Evolutionary conservation across 2,113 vertebrate genomes (phyloP).

Genomic region (Pogona vitticeps): DNA sequence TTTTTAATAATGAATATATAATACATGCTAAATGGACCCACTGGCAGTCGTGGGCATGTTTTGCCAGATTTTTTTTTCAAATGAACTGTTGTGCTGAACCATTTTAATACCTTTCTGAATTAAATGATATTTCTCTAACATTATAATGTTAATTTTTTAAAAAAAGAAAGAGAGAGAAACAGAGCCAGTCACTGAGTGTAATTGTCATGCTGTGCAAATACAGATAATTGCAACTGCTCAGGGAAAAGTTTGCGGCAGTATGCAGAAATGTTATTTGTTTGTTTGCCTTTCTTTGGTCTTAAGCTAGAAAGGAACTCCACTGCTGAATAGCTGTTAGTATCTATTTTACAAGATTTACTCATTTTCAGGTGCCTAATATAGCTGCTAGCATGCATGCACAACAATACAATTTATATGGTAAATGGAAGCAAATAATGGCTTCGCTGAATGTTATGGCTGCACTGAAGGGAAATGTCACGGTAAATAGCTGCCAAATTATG

Average conservation of each 20-base stretch:
- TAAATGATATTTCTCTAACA: conserved; percentile 56
- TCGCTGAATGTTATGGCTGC: conserved; percentile 86
- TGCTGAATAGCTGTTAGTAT: conserved; percentile 76
- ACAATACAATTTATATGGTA: conserved; percentile 91
- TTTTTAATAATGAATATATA: conserved; percentile 32
- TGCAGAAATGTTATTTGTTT: conserved; percentile 55
- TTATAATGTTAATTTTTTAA: conserved; percentile 33
- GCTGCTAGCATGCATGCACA: conserved; percentile 83
- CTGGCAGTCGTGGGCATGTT: conserved; percentile 57
- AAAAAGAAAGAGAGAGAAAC: conserved; percentile 1
- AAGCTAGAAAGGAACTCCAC: conserved; percentile 65
- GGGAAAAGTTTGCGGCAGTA: conserved; percentile 55
- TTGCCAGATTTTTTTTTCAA: conserved; percentile 45
- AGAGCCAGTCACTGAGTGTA: conserved; percentile 23
- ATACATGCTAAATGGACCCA: conserved; percentile 23
- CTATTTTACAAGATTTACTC: conserved; percentile 86
- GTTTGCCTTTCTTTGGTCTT: conserved; percentile 47
- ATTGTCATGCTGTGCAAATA: conserved; percentile 55
- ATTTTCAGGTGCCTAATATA: conserved; percentile 83
- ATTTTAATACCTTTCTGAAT: conserved; percentile 55
- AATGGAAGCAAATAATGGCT: conserved; percentile 87
- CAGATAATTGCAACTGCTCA: conserved; percentile 61
- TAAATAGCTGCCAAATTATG: conserved; percentile 90
- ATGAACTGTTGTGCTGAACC: conserved; percentile 41
- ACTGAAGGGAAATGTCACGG: conserved; percentile 87